These are phyloP conservation scores for Rostratula benghalensis DNA, from an alignment of 2,113 vertebrate species.

Conservation along the genomic window DNA sequence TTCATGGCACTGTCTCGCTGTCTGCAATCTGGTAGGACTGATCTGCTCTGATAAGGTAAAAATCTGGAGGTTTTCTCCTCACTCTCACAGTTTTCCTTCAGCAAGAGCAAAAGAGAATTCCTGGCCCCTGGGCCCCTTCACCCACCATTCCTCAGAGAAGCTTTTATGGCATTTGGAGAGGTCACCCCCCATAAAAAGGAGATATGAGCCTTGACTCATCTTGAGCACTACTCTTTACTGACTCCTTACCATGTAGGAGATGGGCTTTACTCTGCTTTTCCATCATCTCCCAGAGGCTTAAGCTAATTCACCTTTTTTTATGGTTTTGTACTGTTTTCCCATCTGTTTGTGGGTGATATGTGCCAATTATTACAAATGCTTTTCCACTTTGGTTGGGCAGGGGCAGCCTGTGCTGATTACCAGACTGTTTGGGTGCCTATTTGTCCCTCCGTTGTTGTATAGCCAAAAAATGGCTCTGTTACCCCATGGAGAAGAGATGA, in stretches of 20 bases:
- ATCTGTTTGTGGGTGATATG: background rate
- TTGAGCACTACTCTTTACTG: background rate
- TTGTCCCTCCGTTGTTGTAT: background rate
- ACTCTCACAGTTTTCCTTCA: background rate
- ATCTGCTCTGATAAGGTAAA: background rate
- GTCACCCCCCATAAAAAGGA: background rate
- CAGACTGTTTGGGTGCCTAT: background rate
- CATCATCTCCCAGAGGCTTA: background rate
- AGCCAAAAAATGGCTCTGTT: background rate
- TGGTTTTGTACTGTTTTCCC: background rate
- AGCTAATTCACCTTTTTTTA: background rate
- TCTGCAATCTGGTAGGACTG: background rate
- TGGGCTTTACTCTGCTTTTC: background rate
- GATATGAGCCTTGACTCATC: background rate
- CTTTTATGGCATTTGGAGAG: background rate
- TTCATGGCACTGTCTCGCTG: background rate
- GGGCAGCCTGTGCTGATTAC: background rate
- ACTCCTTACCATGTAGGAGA: background rate
- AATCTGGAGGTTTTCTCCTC: background rate
- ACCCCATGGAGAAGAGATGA: background rate
- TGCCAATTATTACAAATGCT: background rate
- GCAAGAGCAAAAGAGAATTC: background rate
- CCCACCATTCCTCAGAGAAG: background rate
- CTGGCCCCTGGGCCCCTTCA: background rate
- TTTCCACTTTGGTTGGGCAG: background rate